These are phyloP conservation scores for Periophthalmus modestus DNA, from an alignment of 2,113 vertebrate species.

Conservation along the genomic window DNA sequence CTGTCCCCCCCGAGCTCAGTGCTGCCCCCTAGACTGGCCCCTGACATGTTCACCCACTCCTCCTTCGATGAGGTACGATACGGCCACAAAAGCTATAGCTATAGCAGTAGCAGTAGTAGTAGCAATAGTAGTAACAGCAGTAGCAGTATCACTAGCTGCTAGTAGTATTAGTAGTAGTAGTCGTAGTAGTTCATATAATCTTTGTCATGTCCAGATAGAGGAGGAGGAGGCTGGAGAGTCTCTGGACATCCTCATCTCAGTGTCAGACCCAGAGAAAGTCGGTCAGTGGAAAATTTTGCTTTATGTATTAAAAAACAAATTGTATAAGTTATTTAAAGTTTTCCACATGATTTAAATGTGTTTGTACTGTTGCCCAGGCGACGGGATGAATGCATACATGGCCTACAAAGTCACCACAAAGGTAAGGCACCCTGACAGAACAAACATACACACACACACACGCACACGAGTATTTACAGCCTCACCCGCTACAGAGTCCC, in stretches of 20 bases:
- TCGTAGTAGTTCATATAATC: background rate
- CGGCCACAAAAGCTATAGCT: too few species aligned
- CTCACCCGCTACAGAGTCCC: too few species aligned
- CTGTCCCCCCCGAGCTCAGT: constrained; percentile 88
- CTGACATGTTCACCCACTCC: constrained; percentile 86
- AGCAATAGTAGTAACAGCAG: too few species aligned
- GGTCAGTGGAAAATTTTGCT: constrained; percentile 83
- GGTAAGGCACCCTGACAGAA: constrained; percentile 64
- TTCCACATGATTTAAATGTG: background rate
- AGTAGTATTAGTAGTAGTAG: too few species aligned
- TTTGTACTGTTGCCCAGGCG: constrained; percentile 73
- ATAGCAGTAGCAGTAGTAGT: too few species aligned
- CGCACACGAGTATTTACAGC: background rate
- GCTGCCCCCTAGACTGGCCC: constrained; percentile 84
- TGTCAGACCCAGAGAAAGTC: constrained; percentile 99
- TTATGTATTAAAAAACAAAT: too few species aligned
- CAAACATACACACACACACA: too few species aligned
- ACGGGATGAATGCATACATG: constrained; percentile 99
- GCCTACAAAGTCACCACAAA: constrained; percentile 95
- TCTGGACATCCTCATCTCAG: constrained; percentile 92
- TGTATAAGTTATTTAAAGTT: too few species aligned
- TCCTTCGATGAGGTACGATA: constrained; percentile 87
- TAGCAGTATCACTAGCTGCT: too few species aligned
- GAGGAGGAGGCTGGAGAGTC: constrained; percentile 88
- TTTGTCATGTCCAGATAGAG: constrained; percentile 79